Evolutionary conservation across 2,888 invertebrate genomes (phyloP).

Genomic region (Tholera decimalis): DNA sequence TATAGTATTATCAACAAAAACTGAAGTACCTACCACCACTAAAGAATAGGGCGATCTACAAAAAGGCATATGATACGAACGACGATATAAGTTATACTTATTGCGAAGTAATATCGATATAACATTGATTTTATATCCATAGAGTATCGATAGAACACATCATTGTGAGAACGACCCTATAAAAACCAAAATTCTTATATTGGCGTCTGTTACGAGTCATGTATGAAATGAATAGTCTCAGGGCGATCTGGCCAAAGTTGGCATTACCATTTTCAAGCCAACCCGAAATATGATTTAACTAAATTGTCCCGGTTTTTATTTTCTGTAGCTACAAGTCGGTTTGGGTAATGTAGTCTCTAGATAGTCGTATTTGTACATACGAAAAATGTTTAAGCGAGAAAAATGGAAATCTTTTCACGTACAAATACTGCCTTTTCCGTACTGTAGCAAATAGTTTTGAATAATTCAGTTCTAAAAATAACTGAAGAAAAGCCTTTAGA

Average conservation of each 20-base stretch:
- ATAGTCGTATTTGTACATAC: not conserved
- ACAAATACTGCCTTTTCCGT: not conserved
- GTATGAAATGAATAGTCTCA: constrained; percentile 11
- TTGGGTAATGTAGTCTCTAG: not conserved
- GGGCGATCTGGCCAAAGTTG: constrained; percentile 11
- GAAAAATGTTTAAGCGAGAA: not conserved
- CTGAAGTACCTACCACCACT: constrained; percentile 12
- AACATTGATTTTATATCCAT: constrained; percentile 24
- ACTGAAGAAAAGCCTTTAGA: not conserved
- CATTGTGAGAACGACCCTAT: constrained; percentile 43
- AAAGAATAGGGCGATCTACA: constrained; percentile 21
- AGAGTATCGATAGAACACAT: constrained; percentile 53
- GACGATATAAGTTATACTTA: constrained; percentile 56
- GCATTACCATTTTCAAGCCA: constrained; percentile 2
- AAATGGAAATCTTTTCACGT: not conserved
- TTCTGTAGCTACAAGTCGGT: constrained; percentile 1
- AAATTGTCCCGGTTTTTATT: constrained; percentile 11
- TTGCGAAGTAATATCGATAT: constrained; percentile 47
- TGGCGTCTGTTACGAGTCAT: constrained; percentile 1
- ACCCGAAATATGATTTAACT: constrained; percentile 43
- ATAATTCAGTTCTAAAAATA: not conserved
- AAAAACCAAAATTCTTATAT: constrained; percentile 38
- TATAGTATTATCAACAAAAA: constrained; percentile 13
- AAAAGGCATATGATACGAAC: constrained; percentile 40
- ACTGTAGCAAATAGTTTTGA: not conserved